Evolutionary conservation across 2,113 vertebrate species (phyloP), one percentile per base, ranked within the genome.

Genomic region (Phoxinus phoxinus): DNA sequence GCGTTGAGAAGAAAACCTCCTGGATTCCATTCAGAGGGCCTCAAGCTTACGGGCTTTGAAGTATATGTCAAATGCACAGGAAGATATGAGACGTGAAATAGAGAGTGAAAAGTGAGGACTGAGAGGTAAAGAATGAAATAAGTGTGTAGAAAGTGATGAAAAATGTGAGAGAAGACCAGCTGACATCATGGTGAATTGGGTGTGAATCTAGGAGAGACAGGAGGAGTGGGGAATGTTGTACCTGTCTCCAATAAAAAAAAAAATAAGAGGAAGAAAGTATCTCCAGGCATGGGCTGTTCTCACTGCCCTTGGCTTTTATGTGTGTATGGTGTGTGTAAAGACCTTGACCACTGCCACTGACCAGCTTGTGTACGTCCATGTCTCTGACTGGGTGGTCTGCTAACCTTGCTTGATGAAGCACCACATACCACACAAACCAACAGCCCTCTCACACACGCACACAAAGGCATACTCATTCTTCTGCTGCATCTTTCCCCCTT

Each of bases 321-420:
- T 85, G 86, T 87, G 90, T 86, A 71, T 86, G 86, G 80, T 75
- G 81, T 87, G 90, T 85, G 74, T 89, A 85, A 58, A 86, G 91
- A 91, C 93, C 94, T 94, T 94, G 94, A 94, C 92, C 90, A 85
- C 86, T 89, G 90, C 85, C 89, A 91, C 90, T 65, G 88, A 87
- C 84, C 85, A 85, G 84, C 88, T 89, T 88, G 89, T 86, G 86
- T 89, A 84, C 83, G 81, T 90, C 89, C 87, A 83, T 76, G 79
- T 61, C 48, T 53, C 89, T 67, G 85, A 76, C 78, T 94, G 93
- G 95, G 94, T 95, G 95, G 94, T 94, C 95, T 79, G 32, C 80
- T 88, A 88, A 77, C 86, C 87, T 85, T 87, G 80, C 88, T 83
- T 77, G 86, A 88, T 86, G 71, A 76, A 89, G 87, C 85, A 88